Base-by-base conservation (phyloP, 2,888 invertebrate species). In the Lasius platythorax region DNA sequence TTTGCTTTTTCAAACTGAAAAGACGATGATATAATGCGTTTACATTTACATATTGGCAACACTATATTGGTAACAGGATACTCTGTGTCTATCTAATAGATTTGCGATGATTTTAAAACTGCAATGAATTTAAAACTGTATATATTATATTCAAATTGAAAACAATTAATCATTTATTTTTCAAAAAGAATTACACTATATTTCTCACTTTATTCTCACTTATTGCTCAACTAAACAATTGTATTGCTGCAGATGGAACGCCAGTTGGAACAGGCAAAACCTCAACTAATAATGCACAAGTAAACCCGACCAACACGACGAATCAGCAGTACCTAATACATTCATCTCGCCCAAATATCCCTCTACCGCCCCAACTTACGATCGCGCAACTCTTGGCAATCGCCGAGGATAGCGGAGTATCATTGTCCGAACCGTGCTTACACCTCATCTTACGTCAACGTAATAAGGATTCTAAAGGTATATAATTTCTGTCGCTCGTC, bases 301-400 rank as follows among this genome's bases (percentile, higher is more conserved):
- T 93, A 63, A 95, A 94, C 79, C 92, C 95, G 23, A 91, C 93
- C 63, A 95, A 94, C 87, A 88, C 92, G 33, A 88, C 92, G 0
- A 95, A 92, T 88, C 95, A 95, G 82, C 95, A 95, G 79, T 95
- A 96, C 89, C 92, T 96, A 83, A 93, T 95, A 23, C 95, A 95
- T 84, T 92, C 95, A 1, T 95, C 95, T 8, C 91, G 87, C 0
- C 95, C 96, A 1, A 95, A 95, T 88, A 94, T 95, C n/a, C 92
- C 95, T 43, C 91, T 97, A 46, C 96, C 96, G 2, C 95, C 95
- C 23, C 96, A 96, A 86, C 94, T 96, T 70, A 96, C 96, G 2
- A 95, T 97, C 82, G 96, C 96, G 6, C 97, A 97, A 94, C 94
- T 97, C 58, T 93, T 97, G 64, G 96, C 96, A 1, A 95, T 96